Conservation (phyloP, 1,140 invertebrate genomes). For the Euglossa dilemma region DNA sequence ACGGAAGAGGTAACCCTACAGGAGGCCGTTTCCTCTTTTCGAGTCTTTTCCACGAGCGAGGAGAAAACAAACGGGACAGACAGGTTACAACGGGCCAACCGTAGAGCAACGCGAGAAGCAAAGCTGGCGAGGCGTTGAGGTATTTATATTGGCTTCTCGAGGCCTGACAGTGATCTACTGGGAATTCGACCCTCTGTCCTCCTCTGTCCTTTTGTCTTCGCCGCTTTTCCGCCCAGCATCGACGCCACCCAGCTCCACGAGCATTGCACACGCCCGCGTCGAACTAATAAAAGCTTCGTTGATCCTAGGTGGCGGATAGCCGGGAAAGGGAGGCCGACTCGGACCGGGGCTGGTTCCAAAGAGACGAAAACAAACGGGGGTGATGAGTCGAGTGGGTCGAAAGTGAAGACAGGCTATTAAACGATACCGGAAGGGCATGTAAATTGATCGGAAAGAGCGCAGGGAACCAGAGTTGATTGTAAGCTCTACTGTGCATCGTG, state of each 20-base stretch:
- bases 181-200: slow-evolving; percentile 79
- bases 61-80: slow-evolving; percentile 74
- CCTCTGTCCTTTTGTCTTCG: slow-evolving; percentile 60
- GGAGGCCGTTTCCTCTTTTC: background rate
- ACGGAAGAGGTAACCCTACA: background rate
- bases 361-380: slow-evolving; percentile 38
- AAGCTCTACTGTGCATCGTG: background rate
- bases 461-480: background rate
- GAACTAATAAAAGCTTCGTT: slow-evolving; percentile 77
- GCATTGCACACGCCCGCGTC: slow-evolving; percentile 59
- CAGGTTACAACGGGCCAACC: slow-evolving; percentile 68
- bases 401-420: slow-evolving; percentile 38
- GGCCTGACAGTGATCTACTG: slow-evolving; percentile 82
- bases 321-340: background rate
- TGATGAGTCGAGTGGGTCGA: slow-evolving; percentile 17
- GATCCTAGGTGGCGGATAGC: slow-evolving; percentile 58
- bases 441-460: slow-evolving; percentile 28
- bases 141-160: slow-evolving; percentile 82
- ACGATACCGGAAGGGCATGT: slow-evolving; percentile 10
- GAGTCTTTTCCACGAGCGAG: slow-evolving; percentile 9
- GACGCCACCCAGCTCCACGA: slow-evolving; percentile 27
- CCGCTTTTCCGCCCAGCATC: slow-evolving; percentile 51
- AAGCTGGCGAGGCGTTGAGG: slow-evolving; percentile 78
- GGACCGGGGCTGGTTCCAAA: slow-evolving; percentile 4
- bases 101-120: slow-evolving; percentile 64